A percentile compares a stretch with the other conserved stretches of the same genome.
Conservation (phyloP, 2,888 invertebrate genomes). For the Xestobium rufovillosum region DNA sequence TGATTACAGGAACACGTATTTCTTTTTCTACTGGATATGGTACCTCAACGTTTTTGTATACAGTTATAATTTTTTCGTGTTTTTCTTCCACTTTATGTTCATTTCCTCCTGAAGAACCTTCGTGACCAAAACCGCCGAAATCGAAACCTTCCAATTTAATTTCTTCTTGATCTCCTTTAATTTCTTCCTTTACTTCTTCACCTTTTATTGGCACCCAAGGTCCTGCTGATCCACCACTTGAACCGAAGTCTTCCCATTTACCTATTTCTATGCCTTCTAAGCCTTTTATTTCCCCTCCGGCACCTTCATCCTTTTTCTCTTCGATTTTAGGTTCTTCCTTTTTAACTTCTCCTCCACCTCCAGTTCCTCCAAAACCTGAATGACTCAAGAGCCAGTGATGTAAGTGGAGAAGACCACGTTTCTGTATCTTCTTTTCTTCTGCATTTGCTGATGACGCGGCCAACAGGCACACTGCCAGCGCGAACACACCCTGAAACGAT, state of each 20-base stretch:
- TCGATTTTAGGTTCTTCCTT: conserved; percentile 4
- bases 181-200: not conserved
- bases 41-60: conserved; percentile 61
- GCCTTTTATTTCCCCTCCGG: conserved; percentile 27
- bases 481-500: conserved; percentile 12
- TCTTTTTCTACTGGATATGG: conserved; percentile 60
- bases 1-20: conserved; percentile 52
- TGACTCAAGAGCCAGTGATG: conserved; percentile 6
- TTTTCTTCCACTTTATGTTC: conserved; percentile 5
- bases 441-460: conserved; percentile 31
- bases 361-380: conserved; percentile 3
- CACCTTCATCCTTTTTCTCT: conserved; percentile 14
- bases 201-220: not conserved
- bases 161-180: conserved; percentile 9
- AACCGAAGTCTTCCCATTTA: conserved; percentile 14
- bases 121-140: conserved; percentile 17
- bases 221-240: not conserved
- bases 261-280: conserved; percentile 42
- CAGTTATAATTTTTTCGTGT: conserved; percentile 32
- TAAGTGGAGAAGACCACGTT: conserved; percentile 49
- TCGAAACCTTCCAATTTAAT: not conserved
- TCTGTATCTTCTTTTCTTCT: conserved; percentile 39
- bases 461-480: conserved; percentile 29
- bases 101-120: conserved; percentile 4
- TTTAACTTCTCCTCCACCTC: conserved; percentile 7